Evolutionary conservation across 2,888 invertebrate species (phyloP), one percentile per base, ranked within the genome.

Genomic region (Baccha elongata): DNA sequence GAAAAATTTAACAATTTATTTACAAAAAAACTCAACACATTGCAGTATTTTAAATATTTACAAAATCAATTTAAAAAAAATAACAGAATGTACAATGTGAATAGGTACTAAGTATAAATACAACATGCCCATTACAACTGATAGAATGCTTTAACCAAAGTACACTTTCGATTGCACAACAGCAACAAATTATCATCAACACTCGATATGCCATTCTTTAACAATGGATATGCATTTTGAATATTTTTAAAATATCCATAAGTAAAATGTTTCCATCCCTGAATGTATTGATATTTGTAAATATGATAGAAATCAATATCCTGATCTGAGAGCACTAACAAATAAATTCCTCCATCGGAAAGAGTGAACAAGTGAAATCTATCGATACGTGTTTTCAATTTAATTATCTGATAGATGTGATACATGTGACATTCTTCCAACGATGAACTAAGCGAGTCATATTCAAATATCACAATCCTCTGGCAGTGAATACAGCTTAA

Each of bases 261-360:
- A 17, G 86, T 87, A 17, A 67, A 73, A 7, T 87, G 87, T 37
- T 86, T 75, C 89, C 89, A 90, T 48, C 90, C 90, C 55, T 86
- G 87, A 1, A 89, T 85, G 32, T 87, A 86, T 6, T 85, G 84
- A 52, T 88, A 88, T 75, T 80, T 87, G 21, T 89, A 88, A 15
- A 90, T 75, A 52, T 88, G 86, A 74, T 89, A 90, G 52, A 86
- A 86, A 60, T 85, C 78, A 1, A 87, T 86, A 4, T 86, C 87
- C 0, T 81, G 65, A 58, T 85, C 80, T 0, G 87, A 86, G 6
- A 89, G 50, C 8, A 88, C 86, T 64, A 89, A 46, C 37, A 90
- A 65, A 35, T 88, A 87, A 3, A 76, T 68, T 2, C 78, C 86
- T 2, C 85, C 85, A n/a, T 85, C 72, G 1, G 75, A 84, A 5